Conservation (phyloP, 2,113 vertebrate species). For the Hemichromis elongatus region DNA sequence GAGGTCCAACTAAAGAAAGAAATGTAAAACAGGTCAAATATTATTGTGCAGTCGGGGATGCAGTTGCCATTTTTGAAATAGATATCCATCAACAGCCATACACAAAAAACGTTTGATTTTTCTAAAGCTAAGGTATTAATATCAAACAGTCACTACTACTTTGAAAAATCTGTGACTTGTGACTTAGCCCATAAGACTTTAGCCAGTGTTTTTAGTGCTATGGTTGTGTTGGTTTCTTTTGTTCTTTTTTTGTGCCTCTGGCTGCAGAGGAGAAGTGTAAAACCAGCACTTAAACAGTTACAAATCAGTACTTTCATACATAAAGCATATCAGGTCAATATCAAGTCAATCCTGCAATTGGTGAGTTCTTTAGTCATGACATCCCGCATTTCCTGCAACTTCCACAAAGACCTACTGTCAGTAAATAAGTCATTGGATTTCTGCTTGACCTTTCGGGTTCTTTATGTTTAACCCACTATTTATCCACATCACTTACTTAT, state of each 20-base stretch:
- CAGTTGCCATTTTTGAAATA: neutral
- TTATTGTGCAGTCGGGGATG: neutral
- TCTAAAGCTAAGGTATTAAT: neutral
- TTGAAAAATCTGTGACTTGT: neutral
- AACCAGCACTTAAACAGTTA: neutral
- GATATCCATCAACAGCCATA: neutral
- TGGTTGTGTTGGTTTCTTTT: neutral
- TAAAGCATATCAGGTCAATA: neutral
- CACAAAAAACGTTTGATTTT: neutral
- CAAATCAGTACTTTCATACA: neutral
- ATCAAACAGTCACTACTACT: neutral
- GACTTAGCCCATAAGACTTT: neutral
- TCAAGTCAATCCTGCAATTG: neutral
- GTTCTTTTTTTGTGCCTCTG: neutral
- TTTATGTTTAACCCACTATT: neutral
- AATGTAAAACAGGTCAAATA: conserved; percentile 23
- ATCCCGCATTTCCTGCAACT: neutral
- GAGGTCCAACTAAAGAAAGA: conserved; percentile 82
- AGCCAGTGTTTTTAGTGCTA: neutral
- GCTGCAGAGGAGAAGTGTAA: neutral
- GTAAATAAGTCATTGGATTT: neutral
- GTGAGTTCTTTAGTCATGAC: neutral
- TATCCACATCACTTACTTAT: neutral
- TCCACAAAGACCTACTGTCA: neutral
- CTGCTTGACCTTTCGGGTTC: neutral